Evolutionary conservation across 2,113 vertebrate genomes (phyloP).

Genomic region (Peucedramus taeniatus): DNA sequence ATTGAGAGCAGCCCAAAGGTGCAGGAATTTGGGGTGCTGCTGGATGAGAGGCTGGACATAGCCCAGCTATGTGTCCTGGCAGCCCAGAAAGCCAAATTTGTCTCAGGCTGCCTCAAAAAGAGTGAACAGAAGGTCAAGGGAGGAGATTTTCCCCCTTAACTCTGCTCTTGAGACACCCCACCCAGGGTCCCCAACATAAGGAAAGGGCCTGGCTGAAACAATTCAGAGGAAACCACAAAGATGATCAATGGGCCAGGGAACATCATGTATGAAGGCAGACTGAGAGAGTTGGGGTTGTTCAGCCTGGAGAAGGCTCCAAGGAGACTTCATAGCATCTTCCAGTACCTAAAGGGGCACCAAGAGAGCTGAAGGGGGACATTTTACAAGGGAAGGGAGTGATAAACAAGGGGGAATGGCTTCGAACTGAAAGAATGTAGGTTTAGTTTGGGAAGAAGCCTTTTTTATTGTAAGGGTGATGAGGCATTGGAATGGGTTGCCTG

Average conservation of each 20-base stretch:
- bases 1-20: not conserved
- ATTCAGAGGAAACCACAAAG: not conserved
- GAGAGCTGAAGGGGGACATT: not conserved
- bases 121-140: too few species aligned
- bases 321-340: not conserved
- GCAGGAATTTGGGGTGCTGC: not conserved
- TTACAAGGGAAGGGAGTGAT: not conserved
- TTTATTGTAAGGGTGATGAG: not conserved
- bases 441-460: not conserved
- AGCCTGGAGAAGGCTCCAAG: not conserved
- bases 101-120: not conserved
- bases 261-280: rapidly evolving
- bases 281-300: not conserved
- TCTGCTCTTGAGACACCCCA: not conserved
- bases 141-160: not conserved
- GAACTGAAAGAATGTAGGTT: not conserved
- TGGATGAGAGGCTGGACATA: not conserved
- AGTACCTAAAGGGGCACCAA: not conserved
- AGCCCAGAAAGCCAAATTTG: not conserved
- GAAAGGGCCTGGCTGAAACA: not conserved
- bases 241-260: rapidly evolving
- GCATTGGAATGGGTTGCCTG: not conserved
- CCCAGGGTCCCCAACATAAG: rapidly evolving
- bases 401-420: not conserved
- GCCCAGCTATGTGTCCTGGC: not conserved